These are phyloP conservation scores for Homarus americanus DNA, from an alignment of 1,140 invertebrate genomes.

Conservation along the genomic window DNA sequence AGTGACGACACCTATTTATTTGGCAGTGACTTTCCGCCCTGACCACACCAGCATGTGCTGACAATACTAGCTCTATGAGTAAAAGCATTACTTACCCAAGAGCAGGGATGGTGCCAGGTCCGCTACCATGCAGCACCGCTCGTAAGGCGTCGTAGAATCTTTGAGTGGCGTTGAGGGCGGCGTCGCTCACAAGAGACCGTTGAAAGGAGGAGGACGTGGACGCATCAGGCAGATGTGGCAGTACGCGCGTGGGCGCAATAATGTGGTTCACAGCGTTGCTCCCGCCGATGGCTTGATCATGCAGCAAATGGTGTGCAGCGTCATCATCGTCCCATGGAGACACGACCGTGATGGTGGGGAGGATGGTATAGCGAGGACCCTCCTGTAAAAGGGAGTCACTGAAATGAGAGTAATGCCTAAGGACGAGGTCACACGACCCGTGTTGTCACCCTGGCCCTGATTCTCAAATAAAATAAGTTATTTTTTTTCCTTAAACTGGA, in stretches of 20 bases:
- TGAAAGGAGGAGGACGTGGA: neutral
- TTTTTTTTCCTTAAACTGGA: no score
- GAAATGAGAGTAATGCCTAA: neutral
- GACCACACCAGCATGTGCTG: no score
- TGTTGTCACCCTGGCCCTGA: neutral
- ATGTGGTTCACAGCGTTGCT: conserved; percentile 6
- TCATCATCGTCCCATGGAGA: conserved; percentile 47
- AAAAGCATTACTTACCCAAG: conserved; percentile 40
- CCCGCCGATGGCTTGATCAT: conserved; percentile 20
- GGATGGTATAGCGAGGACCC: conserved; percentile 51
- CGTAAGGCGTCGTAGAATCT: conserved; percentile 52
- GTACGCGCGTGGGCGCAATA: conserved; percentile 37
- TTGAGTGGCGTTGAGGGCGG: conserved; percentile 48
- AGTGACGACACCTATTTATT: no score
- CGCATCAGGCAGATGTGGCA: neutral
- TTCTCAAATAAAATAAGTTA: no score
- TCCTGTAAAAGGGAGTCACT: conserved; percentile 11
- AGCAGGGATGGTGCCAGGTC: neutral
- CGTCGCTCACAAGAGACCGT: conserved; percentile 14
- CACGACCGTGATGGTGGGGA: conserved; percentile 63
- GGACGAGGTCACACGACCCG: neutral
- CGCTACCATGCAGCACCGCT: conserved; percentile 50
- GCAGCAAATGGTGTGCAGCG: neutral
- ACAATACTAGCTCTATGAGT: no score
- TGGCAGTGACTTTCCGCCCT: no score